A percentile compares a stretch with the other conserved stretches of the same genome.
Conservation (phyloP, 2,888 invertebrate species). For the Charanyca ferruginea region DNA sequence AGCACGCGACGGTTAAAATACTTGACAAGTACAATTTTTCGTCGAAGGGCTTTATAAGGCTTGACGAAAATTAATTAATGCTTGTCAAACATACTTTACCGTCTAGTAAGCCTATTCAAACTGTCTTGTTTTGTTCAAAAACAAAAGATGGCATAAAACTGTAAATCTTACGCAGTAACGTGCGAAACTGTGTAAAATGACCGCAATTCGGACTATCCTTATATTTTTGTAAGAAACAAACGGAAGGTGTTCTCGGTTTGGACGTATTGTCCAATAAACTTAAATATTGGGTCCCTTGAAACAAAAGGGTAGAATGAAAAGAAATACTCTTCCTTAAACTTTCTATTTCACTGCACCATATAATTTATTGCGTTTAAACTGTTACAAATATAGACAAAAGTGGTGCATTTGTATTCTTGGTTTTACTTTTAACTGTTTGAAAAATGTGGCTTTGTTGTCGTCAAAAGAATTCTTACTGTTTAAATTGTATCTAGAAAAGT, state of each 20-base stretch:
- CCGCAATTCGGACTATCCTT: slow-evolving; percentile 35
- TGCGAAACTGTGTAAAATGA: slow-evolving; percentile 19
- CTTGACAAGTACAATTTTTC: no score
- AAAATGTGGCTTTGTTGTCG: slow-evolving; percentile 45
- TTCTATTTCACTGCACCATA: slow-evolving; percentile 72
- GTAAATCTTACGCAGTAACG: slow-evolving; percentile 35
- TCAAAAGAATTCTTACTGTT: slow-evolving; percentile 45
- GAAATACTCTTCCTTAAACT: slow-evolving; percentile 63
- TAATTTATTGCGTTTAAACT: slow-evolving; percentile 65
- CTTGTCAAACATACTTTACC: not conserved
- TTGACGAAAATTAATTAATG: not conserved
- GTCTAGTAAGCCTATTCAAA: not conserved
- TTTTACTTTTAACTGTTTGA: slow-evolving; percentile 44
- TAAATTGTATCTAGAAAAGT: slow-evolving; percentile 28
- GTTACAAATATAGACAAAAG: slow-evolving; percentile 71
- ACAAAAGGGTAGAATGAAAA: slow-evolving; percentile 61
- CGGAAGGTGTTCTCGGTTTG: slow-evolving; percentile 73
- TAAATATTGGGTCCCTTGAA: slow-evolving; percentile 58
- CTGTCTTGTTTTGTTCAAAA: not conserved
- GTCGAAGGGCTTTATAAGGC: no score
- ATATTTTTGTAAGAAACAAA: slow-evolving; percentile 60
- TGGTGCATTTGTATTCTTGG: slow-evolving; percentile 55
- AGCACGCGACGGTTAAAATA: no score
- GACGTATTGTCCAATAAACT: slow-evolving; percentile 58
- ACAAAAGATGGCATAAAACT: slow-evolving; percentile 14